phyloP scores from a whole-genome alignment of 2,797 vertebrate genomes.

The Centropyge bicolor region DNA sequence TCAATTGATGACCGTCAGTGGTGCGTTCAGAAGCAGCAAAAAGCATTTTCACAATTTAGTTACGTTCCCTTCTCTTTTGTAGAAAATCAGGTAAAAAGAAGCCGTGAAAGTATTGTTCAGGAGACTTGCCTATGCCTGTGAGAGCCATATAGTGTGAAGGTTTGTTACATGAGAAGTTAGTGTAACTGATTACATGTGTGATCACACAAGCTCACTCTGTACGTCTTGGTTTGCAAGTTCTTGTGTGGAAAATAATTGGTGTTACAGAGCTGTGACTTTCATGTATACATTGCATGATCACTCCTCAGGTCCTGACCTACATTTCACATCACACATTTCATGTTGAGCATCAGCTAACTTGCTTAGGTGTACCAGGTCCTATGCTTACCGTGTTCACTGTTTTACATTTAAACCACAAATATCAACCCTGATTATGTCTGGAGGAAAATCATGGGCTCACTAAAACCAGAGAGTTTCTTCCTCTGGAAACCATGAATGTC shows the following conservation, averaged over 20 bases:
- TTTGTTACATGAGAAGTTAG: constrained; percentile 18
- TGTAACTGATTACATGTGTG: constrained; percentile 13
- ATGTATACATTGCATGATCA: background rate
- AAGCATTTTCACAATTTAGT: constrained; percentile 8
- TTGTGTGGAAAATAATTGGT: constrained; percentile 2
- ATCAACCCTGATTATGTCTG: no score
- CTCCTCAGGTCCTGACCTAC: constrained; percentile 13
- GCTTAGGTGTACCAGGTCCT: background rate
- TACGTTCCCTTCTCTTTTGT: background rate
- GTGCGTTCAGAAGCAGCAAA: background rate
- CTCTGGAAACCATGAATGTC: no score
- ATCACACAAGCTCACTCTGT: no score
- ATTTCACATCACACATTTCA: constrained; percentile 14
- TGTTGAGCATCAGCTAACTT: background rate
- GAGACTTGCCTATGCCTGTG: background rate
- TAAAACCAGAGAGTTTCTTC: no score
- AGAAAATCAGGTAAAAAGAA: background rate
- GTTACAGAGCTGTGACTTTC: background rate
- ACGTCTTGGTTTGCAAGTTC: background rate
- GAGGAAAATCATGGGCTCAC: no score
- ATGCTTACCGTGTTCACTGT: background rate
- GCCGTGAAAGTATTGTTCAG: background rate
- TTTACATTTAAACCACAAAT: no score
- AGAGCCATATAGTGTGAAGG: background rate
- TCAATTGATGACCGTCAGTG: constrained; percentile 18